Evolutionary conservation across 2,888 invertebrate species (phyloP), one percentile per base, ranked within the genome.

Genomic region (Apotomis capreana): DNA sequence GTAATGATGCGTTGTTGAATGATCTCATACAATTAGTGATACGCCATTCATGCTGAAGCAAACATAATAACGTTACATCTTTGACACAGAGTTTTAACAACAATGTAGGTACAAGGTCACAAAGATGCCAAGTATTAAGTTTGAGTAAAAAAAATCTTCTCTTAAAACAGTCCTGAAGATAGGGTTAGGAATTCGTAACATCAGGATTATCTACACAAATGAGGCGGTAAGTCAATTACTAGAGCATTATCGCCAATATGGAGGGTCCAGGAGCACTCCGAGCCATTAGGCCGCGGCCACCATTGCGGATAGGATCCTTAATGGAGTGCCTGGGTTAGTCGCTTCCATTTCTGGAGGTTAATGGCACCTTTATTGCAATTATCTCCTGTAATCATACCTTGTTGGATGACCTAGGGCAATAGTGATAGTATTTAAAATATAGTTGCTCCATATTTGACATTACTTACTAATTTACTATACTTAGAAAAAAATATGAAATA

Each of bases 281-380:
- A 80, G 82, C 82, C 83, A 85, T 88, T 87, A 86, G 84, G 83
- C 81, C 80, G 84, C 79, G 81, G 79, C 79, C 78, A 80, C 85
- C 83, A 85, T 87, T 85, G 87, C 81, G 82, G 83, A 82, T 82
- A 82, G 75, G 78, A 74, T 81, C 80, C 83, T 83, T 89, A 88
- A 88, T 89, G 83, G 84, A 83, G 80, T 81, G 85, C 84, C 85
- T 84, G 83, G 84, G 86, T 85, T 85, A 84, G 78, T 76, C 78
- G 78, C 80, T 78, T 78, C 76, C 81, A 78, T 76, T 70, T 52
- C 72, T 57, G 65, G 73, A 76, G 75, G 79, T 78, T 88, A 87
- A 88, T 88, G 82, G 83, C 79, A 76, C 78, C 79, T 83, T 63
- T 78, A 76, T 81, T 84, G 83, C 55, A 40, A 57, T 68, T 60